Percentiles rank a stretch among this genome's conserved stretches.
phyloP scores from a whole-genome alignment of 2,113 vertebrate genomes.

The Tympanuchus pallidicinctus region DNA sequence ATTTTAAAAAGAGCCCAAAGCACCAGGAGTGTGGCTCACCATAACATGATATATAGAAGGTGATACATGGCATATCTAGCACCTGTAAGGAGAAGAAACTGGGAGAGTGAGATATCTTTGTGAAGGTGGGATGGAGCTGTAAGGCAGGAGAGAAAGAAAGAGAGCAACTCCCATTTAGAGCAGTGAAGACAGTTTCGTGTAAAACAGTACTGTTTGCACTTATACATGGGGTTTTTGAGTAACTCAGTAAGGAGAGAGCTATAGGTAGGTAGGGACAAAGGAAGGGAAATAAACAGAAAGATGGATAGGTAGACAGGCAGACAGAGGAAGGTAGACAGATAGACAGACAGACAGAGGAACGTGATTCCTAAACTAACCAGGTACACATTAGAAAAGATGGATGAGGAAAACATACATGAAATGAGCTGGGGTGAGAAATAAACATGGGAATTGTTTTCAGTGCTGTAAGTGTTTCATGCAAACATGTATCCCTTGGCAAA shows the following conservation, averaged over 20 bases:
- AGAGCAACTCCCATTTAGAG: not conserved
- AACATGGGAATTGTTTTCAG: not conserved
- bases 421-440: not conserved
- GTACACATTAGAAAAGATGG: not conserved
- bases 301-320: fast-evolving
- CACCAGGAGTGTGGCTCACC: conserved; percentile 32
- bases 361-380: not conserved
- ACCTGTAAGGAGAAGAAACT: conserved; percentile 27
- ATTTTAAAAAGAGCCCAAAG: conserved; percentile 80
- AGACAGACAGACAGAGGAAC: not conserved
- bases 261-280: not conserved
- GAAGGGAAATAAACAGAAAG: fast-evolving
- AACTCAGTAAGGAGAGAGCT: not conserved
- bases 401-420: not conserved
- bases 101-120: conserved; percentile 63
- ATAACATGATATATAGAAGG: conserved; percentile 57
- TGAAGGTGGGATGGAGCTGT: not conserved
- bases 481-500: not conserved
- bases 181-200: not conserved
- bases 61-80: conserved; percentile 3
- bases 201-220: not conserved
- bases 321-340: fast-evolving
- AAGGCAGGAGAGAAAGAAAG: not conserved
- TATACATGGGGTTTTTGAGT: not conserved
- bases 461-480: not conserved